phyloP scores from a whole-genome alignment of 2,797 vertebrate genomes.

The Scolopax rusticola region DNA sequence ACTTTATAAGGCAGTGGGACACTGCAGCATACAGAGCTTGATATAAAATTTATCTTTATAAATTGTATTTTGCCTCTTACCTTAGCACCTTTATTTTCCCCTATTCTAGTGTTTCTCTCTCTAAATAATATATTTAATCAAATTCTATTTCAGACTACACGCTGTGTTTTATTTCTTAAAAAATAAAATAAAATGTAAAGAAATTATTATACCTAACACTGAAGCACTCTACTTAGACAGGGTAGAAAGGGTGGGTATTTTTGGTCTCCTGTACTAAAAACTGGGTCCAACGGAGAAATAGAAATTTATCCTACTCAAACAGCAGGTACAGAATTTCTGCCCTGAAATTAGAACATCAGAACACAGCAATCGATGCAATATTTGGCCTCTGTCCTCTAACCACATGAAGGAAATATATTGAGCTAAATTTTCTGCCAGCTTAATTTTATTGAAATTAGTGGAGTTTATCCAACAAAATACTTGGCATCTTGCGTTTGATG shows the following conservation, averaged over 20 bases:
- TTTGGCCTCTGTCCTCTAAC: constrained; percentile 45
- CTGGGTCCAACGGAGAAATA: background rate
- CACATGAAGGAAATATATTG: constrained; percentile 56
- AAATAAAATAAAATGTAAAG: background rate
- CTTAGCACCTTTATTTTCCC: background rate
- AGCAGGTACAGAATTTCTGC: constrained; percentile 23
- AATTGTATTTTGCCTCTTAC: background rate
- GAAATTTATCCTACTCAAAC: constrained; percentile 28
- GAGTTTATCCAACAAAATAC: constrained; percentile 59
- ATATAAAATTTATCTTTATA: background rate
- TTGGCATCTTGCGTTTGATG: constrained; percentile 41
- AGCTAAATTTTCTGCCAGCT: constrained; percentile 47
- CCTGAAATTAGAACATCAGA: constrained; percentile 59
- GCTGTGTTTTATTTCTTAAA: background rate
- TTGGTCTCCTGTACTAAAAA: constrained; percentile 1
- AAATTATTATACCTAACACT: background rate
- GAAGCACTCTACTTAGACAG: background rate
- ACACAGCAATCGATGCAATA: constrained; percentile 23
- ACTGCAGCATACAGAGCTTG: background rate
- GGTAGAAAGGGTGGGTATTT: background rate
- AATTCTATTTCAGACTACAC: background rate
- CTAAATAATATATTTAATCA: background rate
- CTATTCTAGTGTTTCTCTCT: background rate
- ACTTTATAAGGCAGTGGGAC: background rate
- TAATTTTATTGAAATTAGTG: constrained; percentile 70